Evolutionary conservation across 2,888 invertebrate species (phyloP), one percentile per base, ranked within the genome.

Genomic region (Hydrotaea cyrtoneurina): DNA sequence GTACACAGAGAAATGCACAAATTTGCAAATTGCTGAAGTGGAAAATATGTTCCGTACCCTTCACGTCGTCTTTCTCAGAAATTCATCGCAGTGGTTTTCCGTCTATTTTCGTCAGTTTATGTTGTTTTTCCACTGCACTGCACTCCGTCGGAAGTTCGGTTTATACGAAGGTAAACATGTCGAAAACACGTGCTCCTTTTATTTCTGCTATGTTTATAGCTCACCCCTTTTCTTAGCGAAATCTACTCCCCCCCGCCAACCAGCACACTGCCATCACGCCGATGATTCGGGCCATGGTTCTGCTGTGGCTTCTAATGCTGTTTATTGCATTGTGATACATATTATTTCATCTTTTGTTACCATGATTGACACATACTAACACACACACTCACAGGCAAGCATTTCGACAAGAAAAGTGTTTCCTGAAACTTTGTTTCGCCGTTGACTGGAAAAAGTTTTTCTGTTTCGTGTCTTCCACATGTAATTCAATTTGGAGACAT

Each of bases 161-260:
- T 77, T 80, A 83, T 83, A 77, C 73, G 64, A 66, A 80, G 83
- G 83, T 80, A 83, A 83, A 83, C 77, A 83, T 77, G 80, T 73
- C 59, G 80, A 77, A 73, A 80, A 74, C 83, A 83, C 83, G 83
- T 83, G 80, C 83, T 62, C 77, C 76, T 69, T 31, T 31, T 83
- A 74, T 83, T 74, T 73, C 73, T 77, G 77, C 73, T 80, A 57
- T 79, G 76, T 76, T 83, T 83, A 83, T 26, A 83, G 73, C 46
- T 75, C 43, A 62, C 31, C 66, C 50, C 62, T 17, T 76, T 80
- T 76, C 17, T 57, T 50, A 11, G n/a, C n/a, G n/a, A n/a, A n/a
- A n/a, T 31, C 31, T 26, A 21, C 55, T 74, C 43, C 31, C 55
- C n/a, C 15, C 31, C 31, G 7, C 31, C 31, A 31, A 31, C n/a